A percentile compares a stretch with the other conserved stretches of the same genome.
Conservation (phyloP, 2,113 vertebrate species). For the Oryzias curvinotus region DNA sequence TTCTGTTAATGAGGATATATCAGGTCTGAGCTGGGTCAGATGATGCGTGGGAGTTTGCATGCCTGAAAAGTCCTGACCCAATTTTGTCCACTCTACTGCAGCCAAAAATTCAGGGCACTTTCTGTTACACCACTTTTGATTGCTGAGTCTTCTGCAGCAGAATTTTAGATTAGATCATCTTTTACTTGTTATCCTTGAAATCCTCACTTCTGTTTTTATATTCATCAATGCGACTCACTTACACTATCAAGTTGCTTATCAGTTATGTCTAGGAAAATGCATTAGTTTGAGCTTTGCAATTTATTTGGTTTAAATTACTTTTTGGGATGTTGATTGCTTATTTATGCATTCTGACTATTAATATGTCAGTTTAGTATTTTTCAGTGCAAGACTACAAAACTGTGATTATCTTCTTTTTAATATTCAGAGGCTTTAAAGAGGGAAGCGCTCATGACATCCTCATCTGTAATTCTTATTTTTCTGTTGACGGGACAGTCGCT, state of each 20-base stretch:
- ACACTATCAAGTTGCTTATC: no score
- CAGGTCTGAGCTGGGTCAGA: slow-evolving; percentile 23
- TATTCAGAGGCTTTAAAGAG: background rate
- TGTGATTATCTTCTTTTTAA: background rate
- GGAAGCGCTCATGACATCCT: background rate
- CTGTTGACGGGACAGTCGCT: background rate
- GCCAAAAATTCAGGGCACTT: slow-evolving; percentile 34
- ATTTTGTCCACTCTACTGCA: slow-evolving; percentile 25
- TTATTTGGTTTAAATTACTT: no score
- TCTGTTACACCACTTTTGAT: slow-evolving; percentile 49
- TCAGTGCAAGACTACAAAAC: background rate
- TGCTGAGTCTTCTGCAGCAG: slow-evolving; percentile 34
- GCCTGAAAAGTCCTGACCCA: slow-evolving; percentile 6
- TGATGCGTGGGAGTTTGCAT: slow-evolving; percentile 25
- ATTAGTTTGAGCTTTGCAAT: no score
- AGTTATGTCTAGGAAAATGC: no score
- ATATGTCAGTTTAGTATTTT: background rate
- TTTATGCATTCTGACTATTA: background rate
- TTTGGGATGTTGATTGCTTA: background rate
- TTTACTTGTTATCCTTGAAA: slow-evolving; percentile 23
- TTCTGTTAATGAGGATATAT: slow-evolving; percentile 20
- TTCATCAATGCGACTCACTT: no score
- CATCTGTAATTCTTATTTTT: background rate
- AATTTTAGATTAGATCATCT: slow-evolving; percentile 43
- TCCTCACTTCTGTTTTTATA: background rate